phyloP scores from a whole-genome alignment of 2,888 invertebrate species.

The Pseudanteris insignis region DNA sequence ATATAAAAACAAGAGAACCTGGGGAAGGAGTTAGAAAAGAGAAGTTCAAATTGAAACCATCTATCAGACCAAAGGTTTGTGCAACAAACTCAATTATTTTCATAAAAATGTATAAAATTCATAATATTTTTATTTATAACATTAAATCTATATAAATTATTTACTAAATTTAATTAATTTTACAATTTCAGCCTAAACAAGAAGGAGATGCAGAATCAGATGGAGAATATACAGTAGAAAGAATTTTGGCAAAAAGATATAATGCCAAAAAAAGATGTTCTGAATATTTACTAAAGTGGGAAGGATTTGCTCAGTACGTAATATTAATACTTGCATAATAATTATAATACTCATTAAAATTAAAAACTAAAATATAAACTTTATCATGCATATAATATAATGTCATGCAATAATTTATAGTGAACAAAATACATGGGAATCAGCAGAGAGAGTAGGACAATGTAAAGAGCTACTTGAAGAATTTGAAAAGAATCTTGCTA shows the following conservation, averaged over 20 bases:
- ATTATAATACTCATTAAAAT: too few relatives aligned
- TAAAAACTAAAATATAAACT: too few relatives aligned
- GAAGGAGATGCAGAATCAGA: slow-evolving; percentile 56
- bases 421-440: slow-evolving; percentile 87
- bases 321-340: too few relatives aligned
- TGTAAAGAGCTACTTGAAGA: slow-evolving; percentile 82
- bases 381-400: too few relatives aligned
- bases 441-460: slow-evolving; percentile 77
- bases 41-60: slow-evolving; percentile 56
- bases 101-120: background rate
- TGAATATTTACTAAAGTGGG: slow-evolving; percentile 88
- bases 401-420: slow-evolving; percentile 65
- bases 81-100: background rate
- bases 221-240: slow-evolving; percentile 81
- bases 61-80: slow-evolving; percentile 57
- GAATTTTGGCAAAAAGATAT: slow-evolving; percentile 84
- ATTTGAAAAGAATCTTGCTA: slow-evolving; percentile 81
- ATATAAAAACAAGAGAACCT: slow-evolving; percentile 52
- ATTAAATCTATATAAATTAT: too few relatives aligned
- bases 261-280: slow-evolving; percentile 80
- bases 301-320: slow-evolving; percentile 78
- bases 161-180: too few relatives aligned
- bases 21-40: slow-evolving; percentile 54
- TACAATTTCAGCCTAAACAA: slow-evolving; percentile 21
- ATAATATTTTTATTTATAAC: too few relatives aligned